phyloP scores from a whole-genome alignment of 2,888 invertebrate species.

The Exocentrus adspersus region DNA sequence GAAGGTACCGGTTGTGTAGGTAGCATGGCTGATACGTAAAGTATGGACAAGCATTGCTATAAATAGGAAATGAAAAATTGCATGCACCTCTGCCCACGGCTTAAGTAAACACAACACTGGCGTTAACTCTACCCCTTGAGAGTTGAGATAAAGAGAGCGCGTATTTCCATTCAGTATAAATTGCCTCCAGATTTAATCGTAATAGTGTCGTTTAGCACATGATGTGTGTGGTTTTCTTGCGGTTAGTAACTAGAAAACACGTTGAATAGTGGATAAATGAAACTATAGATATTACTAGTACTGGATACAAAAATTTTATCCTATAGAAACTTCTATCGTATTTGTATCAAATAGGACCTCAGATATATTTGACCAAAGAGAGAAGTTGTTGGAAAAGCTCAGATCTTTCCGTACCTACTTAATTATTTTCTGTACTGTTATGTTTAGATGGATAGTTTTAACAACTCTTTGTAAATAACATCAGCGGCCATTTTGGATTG shows the following conservation, averaged over 20 bases:
- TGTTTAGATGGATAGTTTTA: too few relatives aligned
- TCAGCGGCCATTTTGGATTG: too few relatives aligned
- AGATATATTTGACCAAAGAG: too few relatives aligned
- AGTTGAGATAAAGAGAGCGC: slow-evolving; percentile 24
- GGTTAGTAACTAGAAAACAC: not conserved
- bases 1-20: slow-evolving; percentile 35
- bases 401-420: too few relatives aligned
- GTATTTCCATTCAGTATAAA: slow-evolving; percentile 18
- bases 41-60: slow-evolving; percentile 33
- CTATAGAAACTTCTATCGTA: too few relatives aligned
- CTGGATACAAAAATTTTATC: too few relatives aligned
- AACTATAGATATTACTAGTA: too few relatives aligned
- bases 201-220: slow-evolving; percentile 1
- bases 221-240: slow-evolving; percentile 11
- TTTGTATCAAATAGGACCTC: too few relatives aligned
- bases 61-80: slow-evolving; percentile 30
- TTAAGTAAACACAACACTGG: slow-evolving; percentile 9
- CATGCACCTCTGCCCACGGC: slow-evolving; percentile 24
- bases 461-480: too few relatives aligned
- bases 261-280: not conserved
- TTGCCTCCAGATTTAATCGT: slow-evolving; percentile 20
- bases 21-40: slow-evolving; percentile 39
- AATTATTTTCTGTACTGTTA: too few relatives aligned
- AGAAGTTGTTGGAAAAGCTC: too few relatives aligned
- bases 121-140: slow-evolving; percentile 21